phyloP scores from a whole-genome alignment of 2,113 vertebrate genomes.

The Micromys minutus region DNA sequence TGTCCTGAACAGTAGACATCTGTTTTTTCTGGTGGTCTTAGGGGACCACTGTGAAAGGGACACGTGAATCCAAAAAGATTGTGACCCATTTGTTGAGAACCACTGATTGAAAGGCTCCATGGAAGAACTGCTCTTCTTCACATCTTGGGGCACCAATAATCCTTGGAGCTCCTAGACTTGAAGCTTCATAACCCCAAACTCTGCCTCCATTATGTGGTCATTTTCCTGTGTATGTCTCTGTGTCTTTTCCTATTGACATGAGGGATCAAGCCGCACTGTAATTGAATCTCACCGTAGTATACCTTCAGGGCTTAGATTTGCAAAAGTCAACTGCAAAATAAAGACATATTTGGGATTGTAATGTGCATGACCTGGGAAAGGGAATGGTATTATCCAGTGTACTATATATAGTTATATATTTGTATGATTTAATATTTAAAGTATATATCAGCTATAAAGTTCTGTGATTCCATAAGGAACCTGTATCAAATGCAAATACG shows the following conservation, averaged over 20 bases:
- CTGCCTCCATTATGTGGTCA: neutral
- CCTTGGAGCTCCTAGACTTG: neutral
- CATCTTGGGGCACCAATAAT: neutral
- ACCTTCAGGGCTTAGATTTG: neutral
- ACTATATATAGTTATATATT: neutral
- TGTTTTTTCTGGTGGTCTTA: neutral
- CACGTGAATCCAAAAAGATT: neutral
- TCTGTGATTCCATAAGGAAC: neutral
- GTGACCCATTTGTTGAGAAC: neutral
- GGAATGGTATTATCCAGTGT: neutral
- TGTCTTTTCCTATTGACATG: neutral
- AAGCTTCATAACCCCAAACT: neutral
- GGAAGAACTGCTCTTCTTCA: neutral
- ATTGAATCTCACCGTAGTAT: neutral
- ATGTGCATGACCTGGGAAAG: neutral
- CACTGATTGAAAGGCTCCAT: neutral
- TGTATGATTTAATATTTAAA: neutral
- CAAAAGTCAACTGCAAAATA: neutral
- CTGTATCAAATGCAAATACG: constrained; percentile 1
- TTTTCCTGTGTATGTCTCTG: neutral
- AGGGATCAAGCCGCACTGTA: neutral
- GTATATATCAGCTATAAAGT: neutral
- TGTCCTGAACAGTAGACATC: neutral
- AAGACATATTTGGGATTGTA: neutral
- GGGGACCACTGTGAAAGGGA: neutral